These are phyloP conservation scores for Karalla daura DNA, from an alignment of 2,797 vertebrate species.

Conservation along the genomic window DNA sequence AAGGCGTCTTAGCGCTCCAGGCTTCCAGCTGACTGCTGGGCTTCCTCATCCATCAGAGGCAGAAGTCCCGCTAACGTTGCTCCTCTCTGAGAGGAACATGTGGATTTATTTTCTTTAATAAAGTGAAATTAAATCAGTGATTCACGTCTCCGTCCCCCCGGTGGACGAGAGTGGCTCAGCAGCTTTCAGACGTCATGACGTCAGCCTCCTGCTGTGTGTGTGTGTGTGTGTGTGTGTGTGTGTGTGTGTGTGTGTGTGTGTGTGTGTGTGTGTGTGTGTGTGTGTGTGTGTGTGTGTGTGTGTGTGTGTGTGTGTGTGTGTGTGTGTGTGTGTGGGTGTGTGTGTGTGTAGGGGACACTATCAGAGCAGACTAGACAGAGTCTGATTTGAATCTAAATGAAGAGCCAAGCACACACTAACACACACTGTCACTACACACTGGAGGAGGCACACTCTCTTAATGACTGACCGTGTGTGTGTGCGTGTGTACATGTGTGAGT, in stretches of 20 bases:
- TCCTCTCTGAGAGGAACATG: too few relatives aligned
- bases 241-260: too few relatives aligned
- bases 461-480: neutral
- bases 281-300: too few relatives aligned
- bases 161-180: neutral
- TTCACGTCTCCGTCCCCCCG: neutral
- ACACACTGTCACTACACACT: neutral
- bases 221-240: too few relatives aligned
- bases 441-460: neutral
- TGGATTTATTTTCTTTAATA: too few relatives aligned
- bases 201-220: neutral
- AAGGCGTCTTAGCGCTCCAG: too few relatives aligned
- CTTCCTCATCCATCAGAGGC: too few relatives aligned
- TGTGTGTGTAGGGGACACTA: constrained; percentile 25
- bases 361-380: constrained; percentile 6
- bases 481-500: neutral
- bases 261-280: too few relatives aligned
- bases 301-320: too few relatives aligned
- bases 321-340: too few relatives aligned
- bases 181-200: neutral
- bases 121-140: neutral
- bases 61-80: too few relatives aligned
- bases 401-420: neutral
- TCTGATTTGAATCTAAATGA: constrained; percentile 43
- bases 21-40: too few relatives aligned